phyloP scores from a whole-genome alignment of 2,888 invertebrate species.

The Volucella zonaria region DNA sequence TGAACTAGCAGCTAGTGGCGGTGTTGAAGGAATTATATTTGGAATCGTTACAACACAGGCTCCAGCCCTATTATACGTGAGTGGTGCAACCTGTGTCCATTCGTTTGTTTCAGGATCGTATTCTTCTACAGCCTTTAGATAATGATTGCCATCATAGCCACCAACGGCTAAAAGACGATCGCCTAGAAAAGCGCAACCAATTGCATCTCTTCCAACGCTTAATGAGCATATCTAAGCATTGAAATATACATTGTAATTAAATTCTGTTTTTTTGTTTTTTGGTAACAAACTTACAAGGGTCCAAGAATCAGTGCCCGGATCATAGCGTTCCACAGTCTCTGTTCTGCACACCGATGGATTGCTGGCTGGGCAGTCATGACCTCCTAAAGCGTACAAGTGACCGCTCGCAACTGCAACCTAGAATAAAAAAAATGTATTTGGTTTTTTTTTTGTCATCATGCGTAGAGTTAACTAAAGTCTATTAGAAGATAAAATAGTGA shows the following conservation, averaged over 20 bases:
- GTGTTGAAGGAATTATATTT: constrained; percentile 81
- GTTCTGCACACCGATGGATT: constrained; percentile 92
- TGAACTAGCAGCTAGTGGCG: constrained; percentile 79
- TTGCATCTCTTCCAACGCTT: constrained; percentile 92
- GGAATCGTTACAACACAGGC: constrained; percentile 91
- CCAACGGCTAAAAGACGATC: constrained; percentile 91
- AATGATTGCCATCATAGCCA: constrained; percentile 95
- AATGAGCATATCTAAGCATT: constrained; percentile 87
- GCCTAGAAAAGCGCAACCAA: constrained; percentile 92
- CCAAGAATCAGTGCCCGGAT: constrained; percentile 92
- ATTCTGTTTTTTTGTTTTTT: not conserved
- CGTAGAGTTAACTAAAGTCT: too few species aligned
- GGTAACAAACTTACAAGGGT: constrained; percentile 84
- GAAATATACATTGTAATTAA: too few species aligned
- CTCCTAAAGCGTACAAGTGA: constrained; percentile 95
- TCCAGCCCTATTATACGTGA: constrained; percentile 93
- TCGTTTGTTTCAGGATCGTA: constrained; percentile 93
- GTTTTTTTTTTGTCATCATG: not conserved
- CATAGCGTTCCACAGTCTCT: constrained; percentile 94
- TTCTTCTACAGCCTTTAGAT: constrained; percentile 93
- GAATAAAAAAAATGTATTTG: not conserved
- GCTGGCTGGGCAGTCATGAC: constrained; percentile 96
- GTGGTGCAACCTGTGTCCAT: constrained; percentile 90
- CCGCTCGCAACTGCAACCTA: constrained; percentile 92
- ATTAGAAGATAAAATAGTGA: too few species aligned